Base-by-base conservation (phyloP, 2,113 vertebrate genomes). In the Oreochromis spilurus region DNA sequence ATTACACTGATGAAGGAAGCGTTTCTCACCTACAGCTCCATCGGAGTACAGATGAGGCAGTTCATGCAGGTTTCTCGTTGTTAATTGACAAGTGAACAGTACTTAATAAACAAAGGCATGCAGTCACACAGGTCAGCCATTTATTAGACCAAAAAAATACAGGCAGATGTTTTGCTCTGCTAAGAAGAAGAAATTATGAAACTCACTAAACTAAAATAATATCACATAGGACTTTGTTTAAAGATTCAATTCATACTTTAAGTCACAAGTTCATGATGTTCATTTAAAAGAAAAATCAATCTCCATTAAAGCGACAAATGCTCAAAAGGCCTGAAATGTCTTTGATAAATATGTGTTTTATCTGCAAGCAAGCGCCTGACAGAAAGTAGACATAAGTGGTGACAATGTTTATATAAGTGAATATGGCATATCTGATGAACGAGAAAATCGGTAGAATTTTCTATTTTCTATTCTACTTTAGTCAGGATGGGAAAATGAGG, bases 61-160 rank as follows among this genome's bases (percentile, higher is more conserved):
- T 85, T 92, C 91, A 89, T 16, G 14, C 29, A 89, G 88, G 90
- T 93, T 93, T 88, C 60, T 79, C 34, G 65, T 88, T 60, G 85
- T 89, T 95, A 92, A 94, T 95, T 95, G 91, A 95, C 89, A 93
- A 93, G 87, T 84, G 92, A 94, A 90, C 83, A 88, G 75, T 86
- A 91, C 93, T 92, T 94, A 84, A 91, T 82, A 90, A 92, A 93
- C 91, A 93, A 93, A 94, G 77, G 85, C 70, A 89, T 7, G 58
- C 12, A 67, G 90, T 67, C 87, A 45, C 17, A 2, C 21, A 29
- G 89, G 92, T 92, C 91, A 90, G 84, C 48, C 86, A 55, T 89
- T 90, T 89, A 87, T 29, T 53, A 88, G 88, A 87, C 83, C 83
- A 81, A 88, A 75, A 90, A 48, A 36, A 57, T 52, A 16, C 36